Evolutionary conservation across 2,113 vertebrate genomes (phyloP), one percentile per base, ranked within the genome.

Genomic region (Phodopus roborovskii): DNA sequence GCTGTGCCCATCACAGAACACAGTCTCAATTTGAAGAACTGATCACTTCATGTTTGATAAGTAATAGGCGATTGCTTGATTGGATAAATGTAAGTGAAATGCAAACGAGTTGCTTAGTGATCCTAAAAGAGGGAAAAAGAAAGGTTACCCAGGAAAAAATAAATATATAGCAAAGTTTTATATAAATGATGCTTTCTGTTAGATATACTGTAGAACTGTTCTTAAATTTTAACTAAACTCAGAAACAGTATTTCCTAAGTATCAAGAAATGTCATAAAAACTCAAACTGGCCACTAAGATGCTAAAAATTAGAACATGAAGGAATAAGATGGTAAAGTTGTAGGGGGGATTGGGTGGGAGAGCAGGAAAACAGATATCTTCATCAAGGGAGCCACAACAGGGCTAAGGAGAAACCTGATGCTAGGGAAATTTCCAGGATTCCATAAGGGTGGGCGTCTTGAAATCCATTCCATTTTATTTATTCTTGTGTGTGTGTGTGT

Each of bases 121-220:
- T 13, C 8, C 74, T 45, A 64, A 73, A 90, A 68, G 33, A 87
- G 39, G 3, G 11, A 7, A 83, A 20, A 86, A 3, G 79, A 4
- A 33, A 94, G 13, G 70, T 53, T 7, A 89, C 68, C 74, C 78
- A 17, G 3, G 7, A 60, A 71, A 95, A 77, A 3, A 36, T 70
- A 70, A 88, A 83, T 82, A 92, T 7, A 60, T 42, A 91, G 30
- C 24, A 22, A 68, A 89, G 39, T 93, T 95, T 94, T 60, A 26
- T 48, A 73, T 78, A 90, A 84, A 75, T 77, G 3, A 68, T 89
- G 24, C 8, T 96, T 30, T 88, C 28, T 45, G 79, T 88, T 94
- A n/a, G 62, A 50, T 88, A 60, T 92, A 8, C 53, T 85, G 0
- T 39, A 95, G 39, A 92, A 24, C 24, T 66, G 1, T 3, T 85